Base-by-base conservation (phyloP, 1,140 invertebrate genomes). In the Calephelis nemesis region DNA sequence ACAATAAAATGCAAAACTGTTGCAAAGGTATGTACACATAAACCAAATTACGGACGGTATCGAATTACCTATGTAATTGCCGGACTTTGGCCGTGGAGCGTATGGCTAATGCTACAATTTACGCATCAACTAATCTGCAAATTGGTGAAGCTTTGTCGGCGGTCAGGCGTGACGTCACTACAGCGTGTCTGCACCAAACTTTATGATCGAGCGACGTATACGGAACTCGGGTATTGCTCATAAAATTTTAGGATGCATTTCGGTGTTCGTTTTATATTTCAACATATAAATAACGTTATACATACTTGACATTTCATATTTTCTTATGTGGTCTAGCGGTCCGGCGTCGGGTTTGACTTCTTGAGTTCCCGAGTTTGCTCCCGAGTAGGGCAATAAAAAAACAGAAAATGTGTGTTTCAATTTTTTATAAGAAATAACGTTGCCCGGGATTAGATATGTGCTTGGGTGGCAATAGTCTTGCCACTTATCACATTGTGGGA, bases 71-170 rank as follows among this genome's bases (percentile, higher is more conserved):
- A 69, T 75, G 76, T 87, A 85, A 87, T 84, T 82, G 82, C 74
- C 74, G 75, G 70, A 74, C 78, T 76, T 83, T 81, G 65, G 63
- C 69, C 74, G 73, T 71, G 65, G 70, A 78, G 70, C 77, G 80
- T 77, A 81, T 70, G 74, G 79, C 82, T 88, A 87, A 89, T 88
- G 80, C 81, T 82, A 87, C 84, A 84, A 77, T 90, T 90, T 87
- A 90, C 84, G 88, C 88, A 88, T 85, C 85, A 83, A 71, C 77
- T 90, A 85, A 85, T 90, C 82, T 82, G 79, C 81, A 87, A 88
- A 90, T 88, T 90, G 84, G 79, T 82, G 74, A 74, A 74, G 84
- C 85, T 90, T 88, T 90, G 82, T 84, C 83, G 82, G 80, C 77
- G 68, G 75, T 73, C 63, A 52, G 63, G 66, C 62, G 67, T 77